These are phyloP conservation scores for Dipodomys spectabilis DNA, from an alignment of 2,113 vertebrate genomes.

Conservation along the genomic window DNA sequence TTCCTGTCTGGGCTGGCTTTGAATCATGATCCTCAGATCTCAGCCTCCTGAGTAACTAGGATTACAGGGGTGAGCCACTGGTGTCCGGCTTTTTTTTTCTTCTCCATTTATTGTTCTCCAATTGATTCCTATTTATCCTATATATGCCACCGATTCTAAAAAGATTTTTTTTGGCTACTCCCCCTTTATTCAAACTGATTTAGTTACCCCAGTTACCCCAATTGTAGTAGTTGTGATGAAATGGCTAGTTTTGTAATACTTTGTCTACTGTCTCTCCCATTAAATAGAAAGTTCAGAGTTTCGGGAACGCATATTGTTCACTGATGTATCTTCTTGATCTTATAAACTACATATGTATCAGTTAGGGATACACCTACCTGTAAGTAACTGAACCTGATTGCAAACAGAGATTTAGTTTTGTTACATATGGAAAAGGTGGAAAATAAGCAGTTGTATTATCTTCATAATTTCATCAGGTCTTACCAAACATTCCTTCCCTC, in stretches of 20 bases:
- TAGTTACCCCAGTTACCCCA: background rate
- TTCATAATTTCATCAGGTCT: background rate
- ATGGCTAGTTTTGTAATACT: background rate
- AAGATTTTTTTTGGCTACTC: background rate
- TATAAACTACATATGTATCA: background rate
- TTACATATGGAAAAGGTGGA: background rate
- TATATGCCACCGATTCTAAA: slow-evolving; percentile 6
- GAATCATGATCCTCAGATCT: too few relatives aligned
- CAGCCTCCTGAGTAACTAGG: too few relatives aligned
- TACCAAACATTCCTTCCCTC: background rate
- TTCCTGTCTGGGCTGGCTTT: too few relatives aligned
- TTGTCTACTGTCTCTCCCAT: background rate
- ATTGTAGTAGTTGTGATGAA: background rate
- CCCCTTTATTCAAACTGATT: background rate
- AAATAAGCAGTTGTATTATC: background rate
- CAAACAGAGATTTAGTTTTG: background rate
- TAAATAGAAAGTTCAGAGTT: background rate
- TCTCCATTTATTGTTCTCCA: background rate
- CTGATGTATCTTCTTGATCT: background rate
- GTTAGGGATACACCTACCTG: background rate
- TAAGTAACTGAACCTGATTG: background rate
- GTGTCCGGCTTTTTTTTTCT: background rate
- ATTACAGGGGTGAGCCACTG: too few relatives aligned
- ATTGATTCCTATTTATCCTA: background rate
- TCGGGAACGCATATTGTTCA: background rate